Evolutionary conservation across 2,797 vertebrate species (phyloP), one percentile per base, ranked within the genome.

Genomic region (Micromesistius poutassou): DNA sequence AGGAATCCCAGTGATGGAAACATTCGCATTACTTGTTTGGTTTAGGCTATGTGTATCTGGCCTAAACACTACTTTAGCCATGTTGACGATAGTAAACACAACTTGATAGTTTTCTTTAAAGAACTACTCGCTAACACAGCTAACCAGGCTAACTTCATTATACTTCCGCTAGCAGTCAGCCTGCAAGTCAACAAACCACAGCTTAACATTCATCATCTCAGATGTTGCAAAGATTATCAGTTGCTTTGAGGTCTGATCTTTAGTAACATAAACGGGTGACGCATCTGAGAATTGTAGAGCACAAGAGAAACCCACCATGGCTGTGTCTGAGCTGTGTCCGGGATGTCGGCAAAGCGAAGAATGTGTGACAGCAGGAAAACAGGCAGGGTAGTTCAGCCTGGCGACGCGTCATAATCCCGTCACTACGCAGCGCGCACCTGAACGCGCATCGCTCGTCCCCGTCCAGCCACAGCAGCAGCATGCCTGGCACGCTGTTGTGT

Each of bases 261-360:
- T 6, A 50, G 46, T 50, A 19, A 16, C 46, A 50, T 50, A 5
- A 19, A 22, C 46, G 16, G 46, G 46, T 50, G 46, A 50, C 46
- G 46, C 46, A 50, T 50, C 46, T 50, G 46, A 16, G 22, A 50
- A 16, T 5, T 4, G 46, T 22, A 50, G 46, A 50, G 42, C 12
- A 46, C 16, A 5, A 50, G 12, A 76, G 81, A 4, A 81, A 91
- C 93, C 87, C 87, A 94, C 93, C 93, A 94, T 94, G 71, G 71
- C 40, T 90, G 86, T 80, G 40, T 16, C 31, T 62, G 83, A 90
- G 87, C 87, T 89, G 88, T 85, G 87, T 87, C 90, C 85, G 77
- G 35, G 76, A 13, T 25, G 84, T 89, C 77, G 74, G 76, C 75
- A 76, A 80, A 78, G 83, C 74, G 70, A 91, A 89, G 89, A 93